Evolutionary conservation across 1,140 invertebrate species (phyloP).

Genomic region (Melitaea cinxia): DNA sequence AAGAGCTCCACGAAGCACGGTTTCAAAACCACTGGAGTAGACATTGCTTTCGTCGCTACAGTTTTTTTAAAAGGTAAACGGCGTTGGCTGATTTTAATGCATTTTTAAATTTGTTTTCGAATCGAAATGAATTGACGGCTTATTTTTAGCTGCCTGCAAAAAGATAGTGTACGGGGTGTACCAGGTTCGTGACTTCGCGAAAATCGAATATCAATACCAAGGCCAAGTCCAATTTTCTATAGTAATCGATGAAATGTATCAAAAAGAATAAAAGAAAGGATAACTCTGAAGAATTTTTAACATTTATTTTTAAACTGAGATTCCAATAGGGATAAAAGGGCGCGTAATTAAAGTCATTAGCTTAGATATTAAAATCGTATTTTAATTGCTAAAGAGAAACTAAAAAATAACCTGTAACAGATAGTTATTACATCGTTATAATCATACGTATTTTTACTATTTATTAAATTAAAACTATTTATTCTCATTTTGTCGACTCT

Average conservation of each 20-base stretch:
- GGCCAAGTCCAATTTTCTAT: not conserved
- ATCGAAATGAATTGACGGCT: not conserved
- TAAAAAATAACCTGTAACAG: too few species aligned
- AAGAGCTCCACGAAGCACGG: too few species aligned
- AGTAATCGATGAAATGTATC: not conserved
- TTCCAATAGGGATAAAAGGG: too few species aligned
- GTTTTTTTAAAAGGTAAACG: not conserved
- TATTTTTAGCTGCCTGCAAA: not conserved
- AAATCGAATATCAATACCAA: not conserved
- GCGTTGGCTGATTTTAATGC: not conserved
- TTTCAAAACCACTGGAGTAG: too few species aligned
- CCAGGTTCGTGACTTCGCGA: not conserved
- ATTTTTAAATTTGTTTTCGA: not conserved
- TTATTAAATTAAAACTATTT: not conserved
- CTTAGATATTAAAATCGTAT: too few species aligned
- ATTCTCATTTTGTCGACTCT: slow-evolving; percentile 1
- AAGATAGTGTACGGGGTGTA: not conserved
- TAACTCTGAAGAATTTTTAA: too few species aligned
- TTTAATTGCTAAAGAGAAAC: too few species aligned
- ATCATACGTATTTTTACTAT: too few species aligned
- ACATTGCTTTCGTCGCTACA: not conserved
- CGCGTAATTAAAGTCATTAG: too few species aligned
- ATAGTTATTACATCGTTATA: too few species aligned
- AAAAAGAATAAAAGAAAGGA: too few species aligned
- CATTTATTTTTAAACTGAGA: too few species aligned